A percentile compares a stretch with the other conserved stretches of the same genome.
Conservation (phyloP, 2,797 vertebrate species). For the Hafferia zeledoni region DNA sequence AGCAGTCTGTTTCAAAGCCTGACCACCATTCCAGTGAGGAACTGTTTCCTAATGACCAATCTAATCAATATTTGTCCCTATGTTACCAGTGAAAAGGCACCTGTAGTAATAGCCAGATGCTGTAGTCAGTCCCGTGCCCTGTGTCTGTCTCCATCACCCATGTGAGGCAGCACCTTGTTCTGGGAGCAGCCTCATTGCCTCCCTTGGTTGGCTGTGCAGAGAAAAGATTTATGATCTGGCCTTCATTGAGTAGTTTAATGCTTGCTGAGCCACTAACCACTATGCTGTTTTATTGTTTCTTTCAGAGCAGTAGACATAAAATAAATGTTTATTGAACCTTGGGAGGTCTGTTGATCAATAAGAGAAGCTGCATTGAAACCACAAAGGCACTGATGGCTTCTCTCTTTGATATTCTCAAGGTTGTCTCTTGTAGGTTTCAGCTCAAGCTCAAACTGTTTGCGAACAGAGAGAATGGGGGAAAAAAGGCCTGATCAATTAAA, state of each 20-base stretch:
- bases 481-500: background rate
- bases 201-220: background rate
- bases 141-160: background rate
- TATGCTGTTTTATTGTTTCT: slow-evolving; percentile 41
- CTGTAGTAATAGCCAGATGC: background rate
- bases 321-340: slow-evolving; percentile 63
- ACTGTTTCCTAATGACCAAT: background rate
- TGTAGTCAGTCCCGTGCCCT: background rate
- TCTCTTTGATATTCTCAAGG: background rate
- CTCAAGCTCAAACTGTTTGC: background rate
- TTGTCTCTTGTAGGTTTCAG: background rate
- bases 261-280: slow-evolving; percentile 28
- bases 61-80: background rate
- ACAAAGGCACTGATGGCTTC: slow-evolving; percentile 26
- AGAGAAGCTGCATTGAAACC: slow-evolving; percentile 38
- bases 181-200: background rate
- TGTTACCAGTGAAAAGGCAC: background rate
- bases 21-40: background rate
- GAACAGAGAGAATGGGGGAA: background rate
- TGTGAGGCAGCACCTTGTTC: background rate
- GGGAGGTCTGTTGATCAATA: slow-evolving; percentile 51
- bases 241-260: slow-evolving; percentile 41
- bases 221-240: background rate
- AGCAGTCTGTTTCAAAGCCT: background rate
- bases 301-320: slow-evolving; percentile 32